phyloP scores from a whole-genome alignment of 2,888 invertebrate species.

The Dyspetes luteomarginatus region DNA sequence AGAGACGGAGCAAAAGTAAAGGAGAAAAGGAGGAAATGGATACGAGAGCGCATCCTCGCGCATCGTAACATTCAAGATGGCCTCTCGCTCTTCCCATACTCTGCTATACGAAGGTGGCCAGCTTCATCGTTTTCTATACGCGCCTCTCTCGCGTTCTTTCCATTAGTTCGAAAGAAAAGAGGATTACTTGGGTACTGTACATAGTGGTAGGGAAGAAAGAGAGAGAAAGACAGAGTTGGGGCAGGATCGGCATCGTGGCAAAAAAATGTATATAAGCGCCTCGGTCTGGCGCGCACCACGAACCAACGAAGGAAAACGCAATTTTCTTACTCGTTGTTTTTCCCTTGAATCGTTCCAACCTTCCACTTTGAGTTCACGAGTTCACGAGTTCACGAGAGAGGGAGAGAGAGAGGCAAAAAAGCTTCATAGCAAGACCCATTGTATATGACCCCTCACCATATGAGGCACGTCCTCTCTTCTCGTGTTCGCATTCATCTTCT shows the following conservation, averaged over 20 bases:
- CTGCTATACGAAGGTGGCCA: constrained; percentile 10
- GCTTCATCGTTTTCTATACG: constrained; percentile 6
- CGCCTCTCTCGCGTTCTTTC: constrained; percentile 48
- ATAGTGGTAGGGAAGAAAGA: constrained; percentile 21
- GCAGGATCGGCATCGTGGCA: constrained; percentile 19
- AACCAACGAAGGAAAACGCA: constrained; percentile 54
- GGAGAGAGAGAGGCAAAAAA: too few relatives aligned
- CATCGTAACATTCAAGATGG: constrained; percentile 58
- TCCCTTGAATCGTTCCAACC: constrained; percentile 50
- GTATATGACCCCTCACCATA: background rate
- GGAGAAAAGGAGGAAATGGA: constrained; percentile 34
- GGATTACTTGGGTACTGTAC: constrained; percentile 55
- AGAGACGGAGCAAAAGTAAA: background rate
- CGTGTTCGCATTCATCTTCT: background rate
- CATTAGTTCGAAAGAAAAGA: constrained; percentile 53
- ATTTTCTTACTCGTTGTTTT: constrained; percentile 61
- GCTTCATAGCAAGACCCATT: constrained; percentile 19
- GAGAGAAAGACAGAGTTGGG: background rate
- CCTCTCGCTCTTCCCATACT: background rate
- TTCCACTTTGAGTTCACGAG: constrained; percentile 48
- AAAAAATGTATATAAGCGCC: constrained; percentile 32
- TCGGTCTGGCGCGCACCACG: constrained; percentile 45
- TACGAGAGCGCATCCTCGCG: constrained; percentile 9
- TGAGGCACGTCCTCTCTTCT: constrained; percentile 15
- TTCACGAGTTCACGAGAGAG: constrained; percentile 59